Conservation (phyloP, 1,140 invertebrate genomes). For the Hycleus cichorii region DNA sequence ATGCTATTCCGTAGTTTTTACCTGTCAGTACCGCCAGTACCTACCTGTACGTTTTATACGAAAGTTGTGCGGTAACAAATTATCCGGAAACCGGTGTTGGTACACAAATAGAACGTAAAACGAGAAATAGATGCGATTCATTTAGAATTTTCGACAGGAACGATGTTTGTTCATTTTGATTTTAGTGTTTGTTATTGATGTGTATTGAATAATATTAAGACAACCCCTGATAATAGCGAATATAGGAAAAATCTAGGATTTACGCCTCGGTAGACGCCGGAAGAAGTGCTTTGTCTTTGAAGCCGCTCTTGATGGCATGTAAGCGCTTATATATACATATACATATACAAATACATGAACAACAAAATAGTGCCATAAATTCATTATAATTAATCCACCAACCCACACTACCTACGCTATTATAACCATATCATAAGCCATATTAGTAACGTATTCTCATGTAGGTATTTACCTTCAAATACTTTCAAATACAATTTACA, state of each 20-base stretch:
- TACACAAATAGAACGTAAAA: neutral
- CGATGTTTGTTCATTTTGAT: too few species aligned
- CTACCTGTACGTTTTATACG: constrained; percentile 5
- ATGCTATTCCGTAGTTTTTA: constrained; percentile 20
- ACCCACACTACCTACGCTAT: neutral
- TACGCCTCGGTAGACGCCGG: constrained; percentile 13
- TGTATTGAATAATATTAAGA: neutral
- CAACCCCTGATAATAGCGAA: neutral
- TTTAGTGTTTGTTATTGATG: too few species aligned
- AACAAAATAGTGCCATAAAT: neutral
- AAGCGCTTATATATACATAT: neutral
- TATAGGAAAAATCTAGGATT: constrained; percentile 5
- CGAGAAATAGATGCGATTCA: too few species aligned
- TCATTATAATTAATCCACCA: constrained; percentile 4
- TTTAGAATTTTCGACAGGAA: too few species aligned
- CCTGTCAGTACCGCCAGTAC: constrained; percentile 15
- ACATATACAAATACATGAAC: neutral
- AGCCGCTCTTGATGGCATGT: constrained; percentile 20
- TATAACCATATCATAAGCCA: neutral
- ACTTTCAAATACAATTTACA: neutral
- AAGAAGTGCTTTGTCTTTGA: constrained; percentile 18
- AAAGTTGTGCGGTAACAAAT: constrained; percentile 12
- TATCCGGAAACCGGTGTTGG: neutral
- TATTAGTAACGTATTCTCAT: neutral
- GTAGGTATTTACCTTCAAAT: neutral